These are phyloP conservation scores for Gadopsis marmoratus DNA, from an alignment of 2,797 vertebrate species.

Conservation along the genomic window DNA sequence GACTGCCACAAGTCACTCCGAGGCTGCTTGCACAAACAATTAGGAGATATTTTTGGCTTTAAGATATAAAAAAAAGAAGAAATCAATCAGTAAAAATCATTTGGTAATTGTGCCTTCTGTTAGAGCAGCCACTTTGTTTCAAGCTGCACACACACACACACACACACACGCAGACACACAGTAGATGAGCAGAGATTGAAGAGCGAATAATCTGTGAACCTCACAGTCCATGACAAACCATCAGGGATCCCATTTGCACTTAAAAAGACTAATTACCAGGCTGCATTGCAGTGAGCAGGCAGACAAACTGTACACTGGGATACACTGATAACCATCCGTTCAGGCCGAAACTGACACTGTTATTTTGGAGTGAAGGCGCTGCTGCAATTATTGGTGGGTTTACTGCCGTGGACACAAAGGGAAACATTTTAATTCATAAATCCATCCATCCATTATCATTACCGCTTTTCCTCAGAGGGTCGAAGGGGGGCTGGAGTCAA, in stretches of 20 bases:
- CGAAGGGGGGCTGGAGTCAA: no score
- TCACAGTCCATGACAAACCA: slow-evolving; percentile 52
- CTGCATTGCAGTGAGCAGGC: slow-evolving; percentile 41
- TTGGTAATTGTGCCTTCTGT: slow-evolving; percentile 56
- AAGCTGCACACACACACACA: slow-evolving; percentile 24
- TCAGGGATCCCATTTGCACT: slow-evolving; percentile 69
- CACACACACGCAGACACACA: slow-evolving; percentile 18
- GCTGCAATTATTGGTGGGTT: slow-evolving; percentile 3
- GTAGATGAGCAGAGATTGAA: slow-evolving; percentile 45
- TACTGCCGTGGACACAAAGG: not conserved
- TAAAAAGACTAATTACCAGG: slow-evolving; percentile 67
- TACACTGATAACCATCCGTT: slow-evolving; percentile 18
- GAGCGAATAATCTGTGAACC: slow-evolving; percentile 54
- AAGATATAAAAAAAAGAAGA: slow-evolving; percentile 33
- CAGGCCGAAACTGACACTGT: not conserved
- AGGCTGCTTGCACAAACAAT: slow-evolving; percentile 77
- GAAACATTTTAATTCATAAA: not conserved
- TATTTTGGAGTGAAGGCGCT: slow-evolving; percentile 1
- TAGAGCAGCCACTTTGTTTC: slow-evolving; percentile 52
- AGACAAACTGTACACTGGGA: slow-evolving; percentile 17
- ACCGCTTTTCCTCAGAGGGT: no score
- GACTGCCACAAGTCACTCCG: slow-evolving; percentile 50
- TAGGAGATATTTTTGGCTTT: slow-evolving; percentile 64
- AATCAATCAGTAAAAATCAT: slow-evolving; percentile 5
- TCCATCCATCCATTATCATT: not conserved